Evolutionary conservation across 2,113 vertebrate genomes (phyloP).

Genomic region (Poeciliopsis turrubarensis): DNA sequence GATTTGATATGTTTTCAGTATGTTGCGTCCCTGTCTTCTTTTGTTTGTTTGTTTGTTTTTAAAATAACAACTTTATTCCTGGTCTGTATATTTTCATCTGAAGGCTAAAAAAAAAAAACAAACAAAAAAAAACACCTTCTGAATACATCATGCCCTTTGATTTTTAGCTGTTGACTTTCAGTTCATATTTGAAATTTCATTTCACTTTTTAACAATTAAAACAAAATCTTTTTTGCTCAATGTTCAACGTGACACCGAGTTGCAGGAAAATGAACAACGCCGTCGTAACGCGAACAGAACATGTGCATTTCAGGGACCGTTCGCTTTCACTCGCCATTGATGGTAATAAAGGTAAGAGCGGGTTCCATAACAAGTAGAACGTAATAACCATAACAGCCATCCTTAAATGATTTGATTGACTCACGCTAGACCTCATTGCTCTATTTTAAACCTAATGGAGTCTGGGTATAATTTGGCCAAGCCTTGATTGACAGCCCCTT

Average conservation of each 20-base stretch:
- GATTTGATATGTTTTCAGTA: too few relatives aligned
- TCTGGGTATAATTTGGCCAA: constrained; percentile 84
- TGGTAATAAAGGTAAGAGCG: constrained; percentile 69
- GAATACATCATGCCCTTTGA: not conserved
- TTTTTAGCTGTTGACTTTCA: constrained; percentile 8
- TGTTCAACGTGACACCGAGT: constrained; percentile 3
- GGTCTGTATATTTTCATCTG: too few relatives aligned
- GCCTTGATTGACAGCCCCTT: constrained; percentile 83
- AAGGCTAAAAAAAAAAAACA: not conserved
- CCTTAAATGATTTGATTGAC: constrained; percentile 81
- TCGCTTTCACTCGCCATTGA: constrained; percentile 31
- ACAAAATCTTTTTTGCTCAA: constrained; percentile 16
- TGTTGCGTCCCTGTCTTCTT: too few relatives aligned
- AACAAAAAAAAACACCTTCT: not conserved
- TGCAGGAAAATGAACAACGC: constrained; percentile 29
- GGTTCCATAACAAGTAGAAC: constrained; percentile 73
- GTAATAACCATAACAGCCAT: constrained; percentile 77
- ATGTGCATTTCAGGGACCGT: constrained; percentile 42
- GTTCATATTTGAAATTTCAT: not conserved
- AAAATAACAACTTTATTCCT: not conserved
- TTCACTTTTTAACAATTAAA: too few relatives aligned
- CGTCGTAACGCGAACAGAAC: constrained; percentile 48
- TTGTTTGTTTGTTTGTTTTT: too few relatives aligned
- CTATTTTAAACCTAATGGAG: constrained; percentile 82
- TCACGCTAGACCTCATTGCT: constrained; percentile 77